Base-by-base conservation (phyloP, 1,140 invertebrate species). In the Zaprionus vittiger region DNA sequence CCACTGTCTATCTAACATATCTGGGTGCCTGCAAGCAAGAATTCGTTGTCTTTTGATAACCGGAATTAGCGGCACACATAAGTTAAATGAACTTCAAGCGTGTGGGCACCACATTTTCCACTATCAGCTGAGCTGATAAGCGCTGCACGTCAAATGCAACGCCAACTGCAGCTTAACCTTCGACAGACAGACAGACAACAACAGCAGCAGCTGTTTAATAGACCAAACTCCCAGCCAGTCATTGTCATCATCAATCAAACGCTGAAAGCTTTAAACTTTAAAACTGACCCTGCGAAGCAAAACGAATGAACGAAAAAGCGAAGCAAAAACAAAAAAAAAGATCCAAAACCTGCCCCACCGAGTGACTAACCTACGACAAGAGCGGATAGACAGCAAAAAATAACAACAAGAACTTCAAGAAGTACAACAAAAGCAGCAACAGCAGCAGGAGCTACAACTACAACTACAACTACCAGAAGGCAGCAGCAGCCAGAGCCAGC, bases 341-440 rank as follows among this genome's bases (percentile, higher is more conserved):
- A 26, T 26, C 69, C 67, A 79, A 74, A 77, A 49, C 69, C 73
- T 68, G 72, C 65, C 63, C 34, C 49, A 34, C 63, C 63, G 56
- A 83, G 83, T 87, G 83, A 83, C 83, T 86, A 86, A 87, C 83
- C 83, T 83, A 87, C 83, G 80, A 86, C 83, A 86, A 86, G 83
- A 74, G 64, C 65, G 65, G 49, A 77, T 83, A 87, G 83, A 83
- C 83, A 80, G 68, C 65, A 49, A 71, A 71, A 22, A 47, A 47
- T 28, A 68, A 63, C n/a, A 41, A 68, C 12, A 68, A 55, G 15
- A 49, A 72, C 28, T 26, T 56, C 66, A 65, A 57, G 56, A 69
- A 47, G 57, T 22, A 52, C 56, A 59, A n/a, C 64, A 70, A 56
- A 55, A 52, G 54, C 68, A 59, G 37, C 47, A 75, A 73, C 54